phyloP scores from a whole-genome alignment of 2,797 vertebrate species.

The Catamblyrhynchus diadema region DNA sequence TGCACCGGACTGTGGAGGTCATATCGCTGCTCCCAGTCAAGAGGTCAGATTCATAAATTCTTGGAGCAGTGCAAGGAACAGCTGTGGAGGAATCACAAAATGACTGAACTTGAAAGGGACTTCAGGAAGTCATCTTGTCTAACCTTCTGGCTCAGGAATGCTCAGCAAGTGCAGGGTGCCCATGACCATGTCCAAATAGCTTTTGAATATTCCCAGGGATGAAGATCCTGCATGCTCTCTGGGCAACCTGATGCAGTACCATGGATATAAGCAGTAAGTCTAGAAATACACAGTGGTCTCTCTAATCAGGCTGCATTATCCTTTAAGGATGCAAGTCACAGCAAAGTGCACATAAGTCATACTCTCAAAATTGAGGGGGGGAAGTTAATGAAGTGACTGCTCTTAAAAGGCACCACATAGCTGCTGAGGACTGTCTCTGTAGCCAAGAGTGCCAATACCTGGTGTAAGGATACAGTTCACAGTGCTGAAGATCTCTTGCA shows the following conservation, averaged over 20 bases:
- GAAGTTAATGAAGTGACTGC: not conserved
- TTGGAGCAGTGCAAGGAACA: constrained; percentile 55
- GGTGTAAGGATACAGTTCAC: constrained; percentile 71
- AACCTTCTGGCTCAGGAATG: not conserved
- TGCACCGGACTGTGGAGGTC: not conserved
- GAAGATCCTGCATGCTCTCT: not conserved
- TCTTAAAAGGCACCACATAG: not conserved
- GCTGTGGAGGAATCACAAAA: constrained; percentile 37
- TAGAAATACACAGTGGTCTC: not conserved
- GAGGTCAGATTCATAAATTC: constrained; percentile 55
- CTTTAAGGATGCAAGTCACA: not conserved
- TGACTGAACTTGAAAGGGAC: not conserved
- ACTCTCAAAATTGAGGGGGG: not conserved
- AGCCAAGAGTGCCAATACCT: constrained; percentile 41
- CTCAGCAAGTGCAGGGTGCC: not conserved
- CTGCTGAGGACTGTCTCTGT: not conserved
- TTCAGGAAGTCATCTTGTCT: not conserved
- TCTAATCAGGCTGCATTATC: not conserved
- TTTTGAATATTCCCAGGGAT: not conserved
- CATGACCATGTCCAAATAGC: not conserved
- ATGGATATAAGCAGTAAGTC: not conserved
- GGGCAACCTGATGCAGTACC: not conserved
- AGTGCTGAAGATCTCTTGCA: constrained; percentile 52
- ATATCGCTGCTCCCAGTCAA: constrained; percentile 13
- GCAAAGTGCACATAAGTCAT: not conserved